Evolutionary conservation across 2,113 vertebrate genomes (phyloP), one percentile per base, ranked within the genome.

Genomic region (Gasterosteus aculeatus): DNA sequence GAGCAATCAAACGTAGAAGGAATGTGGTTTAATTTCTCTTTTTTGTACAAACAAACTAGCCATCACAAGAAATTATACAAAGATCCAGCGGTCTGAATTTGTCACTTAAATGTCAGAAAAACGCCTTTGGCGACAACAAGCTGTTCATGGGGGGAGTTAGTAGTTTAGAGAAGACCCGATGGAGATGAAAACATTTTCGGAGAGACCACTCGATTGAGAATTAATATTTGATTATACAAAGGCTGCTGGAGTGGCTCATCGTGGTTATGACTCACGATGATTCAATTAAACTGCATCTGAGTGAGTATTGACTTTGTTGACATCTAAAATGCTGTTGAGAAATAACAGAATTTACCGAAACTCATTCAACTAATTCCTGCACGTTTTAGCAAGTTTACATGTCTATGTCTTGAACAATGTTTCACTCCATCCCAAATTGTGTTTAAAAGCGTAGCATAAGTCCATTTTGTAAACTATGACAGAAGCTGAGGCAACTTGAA

Each of bases 71-170:
- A 19, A 53, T 62, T 44, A 51, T 4, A 46, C 69, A 74, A 81
- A 16, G 33, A 12, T 10, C 41, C 2, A 0, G 61, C 70, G 51
- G 39, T 59, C n/a, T 69, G 10, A 75, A 14, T 29, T 58, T 72
- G 29, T 35, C 2, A 35, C 62, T 60, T 73, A 8, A 39, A 53
- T 9, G n/a, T 72, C 59, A 78, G 49, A 19, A 15, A 1, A 29
- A 54, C 42, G 3, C 12, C 22, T 26, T 26, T 26, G 22, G 22
- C 1, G 22, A 26, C 22, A 26, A 26, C 41, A 11, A 38, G 1
- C 74, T 79, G 46, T 81, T 77, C 72, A 68, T 53, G 73, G 69
- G 63, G 29, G 19, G n/a, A 69, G 72, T 64, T 80, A 60, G 74
- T 12, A 67, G 67, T 80, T 89, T 80, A 77, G 12, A 75, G 41